phyloP scores from a whole-genome alignment of 2,888 invertebrate species.

The Eupsilia transversa region DNA sequence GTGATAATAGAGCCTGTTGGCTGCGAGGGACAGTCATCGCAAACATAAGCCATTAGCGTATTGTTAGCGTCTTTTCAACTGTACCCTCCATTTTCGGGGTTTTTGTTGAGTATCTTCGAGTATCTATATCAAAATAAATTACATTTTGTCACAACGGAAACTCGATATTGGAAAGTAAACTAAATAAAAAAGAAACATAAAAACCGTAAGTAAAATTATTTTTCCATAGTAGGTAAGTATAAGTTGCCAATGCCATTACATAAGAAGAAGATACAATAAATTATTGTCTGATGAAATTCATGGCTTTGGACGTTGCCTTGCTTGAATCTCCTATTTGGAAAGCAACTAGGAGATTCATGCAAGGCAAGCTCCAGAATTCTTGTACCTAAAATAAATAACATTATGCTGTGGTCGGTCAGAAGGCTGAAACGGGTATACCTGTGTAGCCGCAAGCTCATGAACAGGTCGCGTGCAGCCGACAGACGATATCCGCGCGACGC shows the following conservation, averaged over 20 bases:
- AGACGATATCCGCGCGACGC: constrained; percentile 79
- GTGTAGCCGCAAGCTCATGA: constrained; percentile 74
- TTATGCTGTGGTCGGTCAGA: constrained; percentile 71
- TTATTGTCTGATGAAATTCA: not conserved
- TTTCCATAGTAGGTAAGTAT: constrained; percentile 1
- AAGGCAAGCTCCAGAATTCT: constrained; percentile 49
- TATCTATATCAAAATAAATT: constrained; percentile 70
- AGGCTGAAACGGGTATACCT: constrained; percentile 70
- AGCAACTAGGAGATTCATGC: not conserved
- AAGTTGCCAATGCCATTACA: constrained; percentile 7
- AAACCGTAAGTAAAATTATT: constrained; percentile 19
- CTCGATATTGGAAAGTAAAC: constrained; percentile 43
- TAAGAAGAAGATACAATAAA: not conserved
- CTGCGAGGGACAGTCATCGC: constrained; percentile 86
- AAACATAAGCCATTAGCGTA: constrained; percentile 89
- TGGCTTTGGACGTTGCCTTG: not conserved
- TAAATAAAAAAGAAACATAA: constrained; percentile 33
- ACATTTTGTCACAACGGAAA: constrained; percentile 57
- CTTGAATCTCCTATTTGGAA: not conserved
- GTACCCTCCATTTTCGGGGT: constrained; percentile 78
- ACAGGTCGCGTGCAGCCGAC: constrained; percentile 81
- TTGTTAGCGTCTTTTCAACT: constrained; percentile 85
- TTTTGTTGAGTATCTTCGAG: constrained; percentile 77
- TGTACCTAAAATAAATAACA: constrained; percentile 61
- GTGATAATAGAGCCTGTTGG: constrained; percentile 88